phyloP scores from a whole-genome alignment of 2,888 invertebrate genomes.

The Hedychridium roseum region DNA sequence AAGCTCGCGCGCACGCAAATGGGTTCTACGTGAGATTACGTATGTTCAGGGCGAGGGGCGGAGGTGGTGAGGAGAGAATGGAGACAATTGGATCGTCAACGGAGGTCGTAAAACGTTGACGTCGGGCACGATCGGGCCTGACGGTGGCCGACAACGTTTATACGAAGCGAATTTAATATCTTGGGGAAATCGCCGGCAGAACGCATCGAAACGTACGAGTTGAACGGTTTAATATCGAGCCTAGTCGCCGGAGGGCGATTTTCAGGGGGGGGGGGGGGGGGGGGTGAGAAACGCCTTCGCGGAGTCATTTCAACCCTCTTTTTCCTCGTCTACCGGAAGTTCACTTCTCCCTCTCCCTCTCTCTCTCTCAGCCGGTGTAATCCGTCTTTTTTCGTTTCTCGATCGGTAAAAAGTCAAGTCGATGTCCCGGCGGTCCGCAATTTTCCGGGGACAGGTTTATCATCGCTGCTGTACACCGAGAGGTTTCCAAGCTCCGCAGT shows the following conservation, averaged over 20 bases:
- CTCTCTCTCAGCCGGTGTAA: too few species aligned
- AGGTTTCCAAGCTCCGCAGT: too few species aligned
- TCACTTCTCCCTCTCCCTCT: too few species aligned
- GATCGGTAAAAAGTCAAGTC: too few species aligned
- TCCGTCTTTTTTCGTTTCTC: too few species aligned
- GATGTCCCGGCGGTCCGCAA: too few species aligned
- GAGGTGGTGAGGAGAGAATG: background rate
- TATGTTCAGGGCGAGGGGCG: constrained; percentile 8
- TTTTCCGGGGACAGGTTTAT: too few species aligned
- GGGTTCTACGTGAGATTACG: constrained; percentile 9
- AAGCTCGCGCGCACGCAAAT: background rate
- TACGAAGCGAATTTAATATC: constrained; percentile 43
- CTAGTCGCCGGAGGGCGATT: constrained; percentile 36
- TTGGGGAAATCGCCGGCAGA: constrained; percentile 29
- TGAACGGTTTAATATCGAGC: constrained; percentile 43
- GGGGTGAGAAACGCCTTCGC: constrained; percentile 33
- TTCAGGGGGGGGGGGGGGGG: constrained; percentile 28
- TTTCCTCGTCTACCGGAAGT: too few species aligned
- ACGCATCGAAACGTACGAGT: constrained; percentile 43
- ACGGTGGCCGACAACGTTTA: constrained; percentile 32
- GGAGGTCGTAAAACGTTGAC: constrained; percentile 8
- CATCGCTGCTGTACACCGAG: too few species aligned
- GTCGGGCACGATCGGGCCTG: constrained; percentile 5
- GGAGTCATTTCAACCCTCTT: too few species aligned
- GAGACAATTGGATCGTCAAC: constrained; percentile 7